Percentiles rank a stretch among this genome's conserved stretches.
These are phyloP conservation scores for Oscheius sp. DNA, from an alignment of 1,140 invertebrate genomes.

Conservation along the genomic window DNA sequence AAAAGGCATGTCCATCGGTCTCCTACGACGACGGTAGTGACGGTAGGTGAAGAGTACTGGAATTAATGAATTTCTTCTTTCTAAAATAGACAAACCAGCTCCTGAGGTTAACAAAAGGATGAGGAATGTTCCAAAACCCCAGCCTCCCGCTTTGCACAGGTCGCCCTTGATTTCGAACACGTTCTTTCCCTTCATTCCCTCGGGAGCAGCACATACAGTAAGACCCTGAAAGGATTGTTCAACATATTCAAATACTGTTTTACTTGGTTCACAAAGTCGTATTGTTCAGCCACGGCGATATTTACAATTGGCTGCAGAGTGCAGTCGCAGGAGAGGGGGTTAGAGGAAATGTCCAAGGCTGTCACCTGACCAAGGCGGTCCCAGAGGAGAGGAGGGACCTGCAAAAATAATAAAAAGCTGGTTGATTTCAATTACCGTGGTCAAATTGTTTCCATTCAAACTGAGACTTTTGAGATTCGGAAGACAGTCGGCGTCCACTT, in stretches of 20 bases:
- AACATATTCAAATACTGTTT: too few relatives aligned
- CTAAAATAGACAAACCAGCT: too few relatives aligned
- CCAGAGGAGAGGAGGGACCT: not conserved
- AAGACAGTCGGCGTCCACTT: not conserved
- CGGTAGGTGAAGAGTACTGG: not conserved
- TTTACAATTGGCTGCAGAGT: not conserved
- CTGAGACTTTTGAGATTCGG: not conserved
- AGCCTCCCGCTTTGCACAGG: not conserved
- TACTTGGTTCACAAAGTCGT: not conserved
- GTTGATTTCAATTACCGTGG: not conserved
- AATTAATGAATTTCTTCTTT: too few relatives aligned
- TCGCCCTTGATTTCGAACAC: not conserved
- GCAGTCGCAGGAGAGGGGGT: not conserved
- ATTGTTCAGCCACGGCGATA: not conserved
- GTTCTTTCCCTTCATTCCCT: not conserved
- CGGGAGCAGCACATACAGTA: not conserved
- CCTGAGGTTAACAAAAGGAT: not conserved
- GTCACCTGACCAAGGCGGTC: not conserved
- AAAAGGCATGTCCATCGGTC: not conserved
- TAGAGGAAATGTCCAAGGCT: not conserved
- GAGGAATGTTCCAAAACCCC: not conserved
- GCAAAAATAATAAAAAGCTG: not conserved
- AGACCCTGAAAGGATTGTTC: too few relatives aligned
- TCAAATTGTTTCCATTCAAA: not conserved
- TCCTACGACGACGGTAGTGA: not conserved